These are phyloP conservation scores for Uria lomvia DNA, from an alignment of 2,113 vertebrate species.

Conservation along the genomic window DNA sequence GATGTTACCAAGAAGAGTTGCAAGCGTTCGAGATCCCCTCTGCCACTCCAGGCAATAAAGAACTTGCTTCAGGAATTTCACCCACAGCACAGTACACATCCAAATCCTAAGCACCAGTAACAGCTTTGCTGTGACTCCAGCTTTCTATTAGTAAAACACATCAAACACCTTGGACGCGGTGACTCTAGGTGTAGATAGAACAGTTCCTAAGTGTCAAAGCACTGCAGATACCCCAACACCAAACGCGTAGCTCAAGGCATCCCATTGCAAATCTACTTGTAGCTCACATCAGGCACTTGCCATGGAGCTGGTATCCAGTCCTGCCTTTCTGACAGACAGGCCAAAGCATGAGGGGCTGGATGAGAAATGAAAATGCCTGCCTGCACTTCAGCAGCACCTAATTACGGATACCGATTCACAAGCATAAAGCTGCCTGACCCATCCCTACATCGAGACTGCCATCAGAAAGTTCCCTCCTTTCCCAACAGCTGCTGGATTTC, in stretches of 20 bases:
- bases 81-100: background rate
- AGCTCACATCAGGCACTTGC: background rate
- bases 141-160: background rate
- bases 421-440: background rate
- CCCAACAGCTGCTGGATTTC: background rate
- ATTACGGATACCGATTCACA: background rate
- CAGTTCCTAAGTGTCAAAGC: background rate
- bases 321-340: background rate
- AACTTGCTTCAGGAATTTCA: background rate
- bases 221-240: background rate
- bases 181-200: background rate
- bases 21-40: background rate
- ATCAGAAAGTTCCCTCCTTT: background rate
- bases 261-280: background rate
- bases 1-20: background rate
- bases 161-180: background rate
- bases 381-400: background rate
- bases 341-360: background rate
- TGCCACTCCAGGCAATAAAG: background rate
- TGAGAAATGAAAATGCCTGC: background rate
- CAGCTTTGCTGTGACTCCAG: background rate
- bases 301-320: background rate
- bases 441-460: background rate
- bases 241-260: accelerated
- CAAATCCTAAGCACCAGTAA: background rate